Evolutionary conservation across 2,888 invertebrate genomes (phyloP).

Genomic region (Drosophila robusta): DNA sequence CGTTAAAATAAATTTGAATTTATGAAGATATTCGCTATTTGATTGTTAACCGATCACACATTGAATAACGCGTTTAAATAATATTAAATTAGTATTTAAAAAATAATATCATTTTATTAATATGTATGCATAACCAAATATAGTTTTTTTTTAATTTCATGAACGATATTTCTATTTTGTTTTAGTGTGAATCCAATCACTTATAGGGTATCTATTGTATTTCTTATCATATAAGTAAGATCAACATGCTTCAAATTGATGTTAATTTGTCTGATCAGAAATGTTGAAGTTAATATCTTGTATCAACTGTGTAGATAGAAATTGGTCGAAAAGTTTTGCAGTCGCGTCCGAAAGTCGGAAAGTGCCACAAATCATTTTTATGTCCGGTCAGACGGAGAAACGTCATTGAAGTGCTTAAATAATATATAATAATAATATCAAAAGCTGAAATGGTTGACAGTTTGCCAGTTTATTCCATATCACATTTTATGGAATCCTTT

Average conservation of each 20-base stretch:
- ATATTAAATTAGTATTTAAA: no score
- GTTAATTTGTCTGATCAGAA: constrained; percentile 72
- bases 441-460: constrained; percentile 64
- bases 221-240: constrained; percentile 27
- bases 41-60: no score
- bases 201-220: constrained; percentile 13
- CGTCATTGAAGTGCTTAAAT: constrained; percentile 24
- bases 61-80: no score
- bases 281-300: constrained; percentile 52
- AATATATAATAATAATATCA: constrained; percentile 24
- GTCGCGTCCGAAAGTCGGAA: constrained; percentile 29
- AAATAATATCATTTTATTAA: no score
- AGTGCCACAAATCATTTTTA: constrained; percentile 44
- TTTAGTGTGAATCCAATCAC: neutral
- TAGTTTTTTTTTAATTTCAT: no score
- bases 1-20: no score
- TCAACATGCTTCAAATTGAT: constrained; percentile 55
- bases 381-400: constrained; percentile 5
- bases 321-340: constrained; percentile 25
- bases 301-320: constrained; percentile 24
- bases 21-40: no score
- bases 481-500: constrained; percentile 74
- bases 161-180: no score
- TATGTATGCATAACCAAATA: no score
- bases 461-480: constrained; percentile 77